phyloP scores from a whole-genome alignment of 92 coral and sea anemone species.

The Zoanthus solanderi region DNA sequence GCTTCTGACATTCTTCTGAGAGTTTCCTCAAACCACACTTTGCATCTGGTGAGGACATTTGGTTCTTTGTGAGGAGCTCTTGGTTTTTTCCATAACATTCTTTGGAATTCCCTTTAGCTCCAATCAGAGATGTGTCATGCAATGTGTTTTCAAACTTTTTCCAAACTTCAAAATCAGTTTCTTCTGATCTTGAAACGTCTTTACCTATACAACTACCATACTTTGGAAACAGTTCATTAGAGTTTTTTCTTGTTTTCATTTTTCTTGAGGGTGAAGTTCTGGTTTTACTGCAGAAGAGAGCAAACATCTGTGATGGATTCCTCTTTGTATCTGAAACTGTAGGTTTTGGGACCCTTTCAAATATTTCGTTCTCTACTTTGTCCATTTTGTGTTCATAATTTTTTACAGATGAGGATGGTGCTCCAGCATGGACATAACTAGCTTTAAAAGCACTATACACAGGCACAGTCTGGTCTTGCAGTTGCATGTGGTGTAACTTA shows the following conservation, averaged over 20 bases:
- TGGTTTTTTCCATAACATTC: not conserved
- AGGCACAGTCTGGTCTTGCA: conserved; percentile 33
- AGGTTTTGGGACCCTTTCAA: not conserved
- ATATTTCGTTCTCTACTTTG: not conserved
- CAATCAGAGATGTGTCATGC: not conserved
- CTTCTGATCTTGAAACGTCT: not conserved
- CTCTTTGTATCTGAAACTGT: not conserved
- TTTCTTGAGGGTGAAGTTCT: not conserved
- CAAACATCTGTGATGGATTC: conserved; percentile 35
- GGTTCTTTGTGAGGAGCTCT: not conserved
- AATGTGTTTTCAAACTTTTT: not conserved
- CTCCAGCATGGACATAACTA: not conserved
- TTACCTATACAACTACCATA: not conserved
- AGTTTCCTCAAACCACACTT: not conserved
- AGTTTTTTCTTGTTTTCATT: not conserved
- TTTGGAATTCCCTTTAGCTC: not conserved
- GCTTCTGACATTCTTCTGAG: not conserved
- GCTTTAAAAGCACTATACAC: not conserved
- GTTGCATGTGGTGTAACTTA: not conserved
- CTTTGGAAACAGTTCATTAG: not conserved
- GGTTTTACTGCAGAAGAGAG: conserved; percentile 23
- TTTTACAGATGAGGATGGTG: not conserved
- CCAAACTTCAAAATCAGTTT: not conserved
- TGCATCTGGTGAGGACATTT: not conserved
- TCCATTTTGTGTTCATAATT: too few relatives aligned